phyloP scores from a whole-genome alignment of 2,888 invertebrate genomes.

The Nephrotoma appendiculata region DNA sequence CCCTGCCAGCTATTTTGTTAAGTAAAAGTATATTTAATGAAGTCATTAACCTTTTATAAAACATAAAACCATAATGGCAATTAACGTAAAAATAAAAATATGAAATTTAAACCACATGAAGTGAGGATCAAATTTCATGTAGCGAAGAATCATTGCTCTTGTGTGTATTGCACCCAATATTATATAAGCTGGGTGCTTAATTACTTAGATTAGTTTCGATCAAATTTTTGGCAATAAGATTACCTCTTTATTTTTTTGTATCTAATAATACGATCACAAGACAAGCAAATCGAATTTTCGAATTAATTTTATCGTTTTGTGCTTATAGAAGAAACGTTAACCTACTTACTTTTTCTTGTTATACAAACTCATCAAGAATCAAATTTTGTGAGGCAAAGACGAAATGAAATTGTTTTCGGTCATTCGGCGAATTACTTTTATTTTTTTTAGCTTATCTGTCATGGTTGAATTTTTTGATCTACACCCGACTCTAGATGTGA shows the following conservation, averaged over 20 bases:
- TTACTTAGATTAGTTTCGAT: neutral
- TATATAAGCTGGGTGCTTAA: neutral
- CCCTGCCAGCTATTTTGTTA: neutral
- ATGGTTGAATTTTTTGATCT: neutral
- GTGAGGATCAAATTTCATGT: neutral
- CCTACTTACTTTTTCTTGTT: neutral
- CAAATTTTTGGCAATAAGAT: neutral
- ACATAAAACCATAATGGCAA: neutral
- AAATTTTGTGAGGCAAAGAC: neutral
- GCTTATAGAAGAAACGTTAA: neutral
- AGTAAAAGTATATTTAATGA: neutral
- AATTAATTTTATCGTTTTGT: neutral
- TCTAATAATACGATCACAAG: neutral
- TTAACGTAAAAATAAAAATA: neutral
- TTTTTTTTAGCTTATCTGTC: neutral
- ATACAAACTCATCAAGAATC: neutral
- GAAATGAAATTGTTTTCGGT: neutral
- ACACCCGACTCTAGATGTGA: neutral
- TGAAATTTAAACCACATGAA: neutral
- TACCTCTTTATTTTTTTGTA: neutral
- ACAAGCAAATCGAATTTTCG: neutral
- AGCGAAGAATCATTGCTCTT: neutral
- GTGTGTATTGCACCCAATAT: neutral
- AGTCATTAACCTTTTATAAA: neutral
- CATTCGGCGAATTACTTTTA: neutral